Base-by-base conservation (phyloP, 64 coral and sea anemone genomes). In the Montipora efflorescens region DNA sequence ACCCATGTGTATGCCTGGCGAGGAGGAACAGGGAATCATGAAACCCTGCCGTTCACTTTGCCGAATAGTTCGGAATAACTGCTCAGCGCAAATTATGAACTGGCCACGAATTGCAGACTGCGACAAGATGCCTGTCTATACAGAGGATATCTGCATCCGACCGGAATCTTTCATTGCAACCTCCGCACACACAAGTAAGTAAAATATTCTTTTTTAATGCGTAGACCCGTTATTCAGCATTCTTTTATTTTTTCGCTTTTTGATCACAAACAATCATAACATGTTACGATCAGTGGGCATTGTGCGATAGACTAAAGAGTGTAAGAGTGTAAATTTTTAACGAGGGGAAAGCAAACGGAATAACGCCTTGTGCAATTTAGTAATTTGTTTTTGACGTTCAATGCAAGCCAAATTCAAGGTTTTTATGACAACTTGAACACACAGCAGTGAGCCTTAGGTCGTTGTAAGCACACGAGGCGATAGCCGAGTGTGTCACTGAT, bases 21-120 rank as follows among this genome's bases (percentile, higher is more conserved):
- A 76, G 28, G 7, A 1, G 19, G 45, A 71, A 1, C 3, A 68
- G 2, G 4, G 22, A 9, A 19, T 71, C 46, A 71, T 86, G 0
- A 71, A 50, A 7, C 82, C 82, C 1, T 86, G 82, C 15, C 82
- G 82, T 10, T 72, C 82, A 9, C 66, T 86, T 14, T 86, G 82
- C 43, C 19, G 51, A 13, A 43, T 5, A 16, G 67, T 86, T 12
- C 16, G 19, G 15, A 49, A 8, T 2, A 64, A 86, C 46, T 86
- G 82, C 19, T 43, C 44, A 0, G 44, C 12, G 4, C 6, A 48
- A 22, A 8, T 5, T 23, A 23, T 23, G 3, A 4, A 23, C 3
- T 86, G 82, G 82, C 46, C 64, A 13, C 67, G 18, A 0, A 18
- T 50, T 48, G 82, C 47, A 7, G 71, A 72, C 10, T 86, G 82